A percentile compares a stretch with the other conserved stretches of the same genome.
These are phyloP conservation scores for Drosophila mimica DNA, from an alignment of 2,888 invertebrate genomes.

Conservation along the genomic window DNA sequence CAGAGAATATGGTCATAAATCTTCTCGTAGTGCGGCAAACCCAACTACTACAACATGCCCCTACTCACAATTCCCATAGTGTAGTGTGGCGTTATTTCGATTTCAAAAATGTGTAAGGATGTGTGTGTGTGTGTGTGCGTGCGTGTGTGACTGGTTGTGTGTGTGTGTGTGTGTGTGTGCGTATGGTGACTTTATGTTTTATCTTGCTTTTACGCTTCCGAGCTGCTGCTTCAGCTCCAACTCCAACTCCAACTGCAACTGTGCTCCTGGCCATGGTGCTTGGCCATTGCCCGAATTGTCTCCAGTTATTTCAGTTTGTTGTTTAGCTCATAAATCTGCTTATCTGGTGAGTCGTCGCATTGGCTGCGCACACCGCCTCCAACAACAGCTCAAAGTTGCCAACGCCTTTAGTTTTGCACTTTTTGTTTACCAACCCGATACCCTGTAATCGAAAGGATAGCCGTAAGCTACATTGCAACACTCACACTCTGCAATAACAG, in stretches of 20 bases:
- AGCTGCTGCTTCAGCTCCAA: conserved; percentile 33
- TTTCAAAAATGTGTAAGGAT: conserved; percentile 37
- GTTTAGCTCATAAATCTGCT: conserved; percentile 80
- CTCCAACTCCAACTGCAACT: conserved; percentile 36
- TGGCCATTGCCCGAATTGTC: conserved; percentile 55
- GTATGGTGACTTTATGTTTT: conserved; percentile 69
- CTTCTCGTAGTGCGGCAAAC: conserved; percentile 47
- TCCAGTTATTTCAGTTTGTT: conserved; percentile 77
- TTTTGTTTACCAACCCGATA: conserved; percentile 26
- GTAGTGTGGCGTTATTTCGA: conserved; percentile 54
- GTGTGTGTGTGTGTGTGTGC: conserved; percentile 39
- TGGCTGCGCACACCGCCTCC: conserved; percentile 55
- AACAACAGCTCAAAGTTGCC: conserved; percentile 52
- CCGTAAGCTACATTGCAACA: background rate
- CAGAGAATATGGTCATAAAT: conserved; percentile 71
- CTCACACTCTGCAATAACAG: background rate
- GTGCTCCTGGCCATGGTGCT: conserved; percentile 30
- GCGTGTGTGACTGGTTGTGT: conserved; percentile 16
- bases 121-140: conserved; percentile 45
- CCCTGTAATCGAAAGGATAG: conserved; percentile 29
- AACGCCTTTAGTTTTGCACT: conserved; percentile 13
- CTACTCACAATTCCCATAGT: background rate
- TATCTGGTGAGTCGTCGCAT: conserved; percentile 70
- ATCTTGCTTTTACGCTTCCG: conserved; percentile 79
- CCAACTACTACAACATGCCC: background rate